A percentile compares a stretch with the other conserved stretches of the same genome.
phyloP scores from a whole-genome alignment of 2,888 invertebrate species.

The Lepidochrysops patricia region DNA sequence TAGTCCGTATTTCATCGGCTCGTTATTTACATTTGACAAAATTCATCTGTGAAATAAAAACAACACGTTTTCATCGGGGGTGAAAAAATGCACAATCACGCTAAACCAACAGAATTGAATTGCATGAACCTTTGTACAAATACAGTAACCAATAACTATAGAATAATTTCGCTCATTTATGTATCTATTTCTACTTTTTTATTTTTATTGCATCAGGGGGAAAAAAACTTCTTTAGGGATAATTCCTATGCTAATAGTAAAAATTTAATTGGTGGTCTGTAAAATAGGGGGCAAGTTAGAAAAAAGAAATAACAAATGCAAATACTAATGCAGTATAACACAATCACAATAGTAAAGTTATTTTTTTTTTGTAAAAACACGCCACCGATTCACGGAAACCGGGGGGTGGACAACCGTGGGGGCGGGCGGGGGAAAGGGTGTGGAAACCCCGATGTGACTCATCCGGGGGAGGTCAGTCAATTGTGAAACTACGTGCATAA shows the following conservation, averaged over 20 bases:
- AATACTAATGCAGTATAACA: background rate
- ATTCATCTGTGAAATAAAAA: too few species aligned
- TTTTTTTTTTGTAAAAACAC: background rate
- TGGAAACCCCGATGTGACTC: slow-evolving; percentile 9
- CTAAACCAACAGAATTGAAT: background rate
- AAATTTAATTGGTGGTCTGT: too few species aligned
- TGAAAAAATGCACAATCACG: background rate
- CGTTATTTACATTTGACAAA: background rate
- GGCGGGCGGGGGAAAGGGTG: background rate
- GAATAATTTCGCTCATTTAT: too few species aligned
- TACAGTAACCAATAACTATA: too few species aligned
- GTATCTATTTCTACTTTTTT: too few species aligned
- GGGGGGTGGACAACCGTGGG: background rate
- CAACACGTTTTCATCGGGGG: too few species aligned
- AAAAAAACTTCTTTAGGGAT: too few species aligned
- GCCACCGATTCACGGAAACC: background rate
- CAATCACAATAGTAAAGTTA: background rate
- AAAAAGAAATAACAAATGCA: too few species aligned
- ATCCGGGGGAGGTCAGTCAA: background rate
- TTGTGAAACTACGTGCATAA: background rate
- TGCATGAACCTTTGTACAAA: too few species aligned
- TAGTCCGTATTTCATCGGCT: background rate
- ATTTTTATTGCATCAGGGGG: too few species aligned
- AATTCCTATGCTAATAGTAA: too few species aligned
- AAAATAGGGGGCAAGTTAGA: too few species aligned